Conservation (phyloP, 2,113 vertebrate species). For the Micronycteris hirsuta region DNA sequence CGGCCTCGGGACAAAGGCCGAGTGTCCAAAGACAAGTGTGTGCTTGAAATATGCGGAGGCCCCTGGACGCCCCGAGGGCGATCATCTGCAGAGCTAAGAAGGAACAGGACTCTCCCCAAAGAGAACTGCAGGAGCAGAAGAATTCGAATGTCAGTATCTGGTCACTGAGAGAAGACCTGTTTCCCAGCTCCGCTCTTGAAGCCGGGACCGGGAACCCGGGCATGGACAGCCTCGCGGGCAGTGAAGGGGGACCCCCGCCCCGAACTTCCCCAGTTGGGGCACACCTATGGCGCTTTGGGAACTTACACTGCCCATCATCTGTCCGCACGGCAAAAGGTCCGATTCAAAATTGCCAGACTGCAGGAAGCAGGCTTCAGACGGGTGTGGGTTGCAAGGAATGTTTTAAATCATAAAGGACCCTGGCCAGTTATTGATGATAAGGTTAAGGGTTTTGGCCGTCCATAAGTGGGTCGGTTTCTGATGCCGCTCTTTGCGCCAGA, state of each 20-base stretch:
- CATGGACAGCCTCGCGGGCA: conserved; percentile 70
- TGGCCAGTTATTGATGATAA: not conserved
- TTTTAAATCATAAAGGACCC: not conserved
- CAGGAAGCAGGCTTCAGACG: conserved; percentile 68
- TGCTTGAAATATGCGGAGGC: not conserved
- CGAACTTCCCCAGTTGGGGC: conserved; percentile 73
- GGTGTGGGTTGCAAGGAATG: conserved; percentile 48
- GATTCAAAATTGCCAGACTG: conserved; percentile 63
- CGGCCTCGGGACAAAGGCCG: not conserved
- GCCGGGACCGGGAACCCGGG: conserved; percentile 25
- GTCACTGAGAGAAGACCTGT: not conserved
- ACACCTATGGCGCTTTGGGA: conserved; percentile 77
- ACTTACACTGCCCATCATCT: conserved; percentile 78
- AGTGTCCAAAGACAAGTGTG: not conserved
- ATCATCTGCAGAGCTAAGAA: not conserved
- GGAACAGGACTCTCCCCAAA: not conserved
- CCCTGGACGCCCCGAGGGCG: not conserved
- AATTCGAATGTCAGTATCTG: not conserved
- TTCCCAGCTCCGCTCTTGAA: conserved; percentile 23
- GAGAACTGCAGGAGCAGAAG: not conserved
- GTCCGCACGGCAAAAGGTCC: conserved; percentile 75
- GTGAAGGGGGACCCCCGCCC: conserved; percentile 74
- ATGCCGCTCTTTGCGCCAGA: not conserved
- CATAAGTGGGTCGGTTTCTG: not conserved
- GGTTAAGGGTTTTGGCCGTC: not conserved